phyloP scores from a whole-genome alignment of 2,888 invertebrate genomes.

The Callyntrura guangdongensis region DNA sequence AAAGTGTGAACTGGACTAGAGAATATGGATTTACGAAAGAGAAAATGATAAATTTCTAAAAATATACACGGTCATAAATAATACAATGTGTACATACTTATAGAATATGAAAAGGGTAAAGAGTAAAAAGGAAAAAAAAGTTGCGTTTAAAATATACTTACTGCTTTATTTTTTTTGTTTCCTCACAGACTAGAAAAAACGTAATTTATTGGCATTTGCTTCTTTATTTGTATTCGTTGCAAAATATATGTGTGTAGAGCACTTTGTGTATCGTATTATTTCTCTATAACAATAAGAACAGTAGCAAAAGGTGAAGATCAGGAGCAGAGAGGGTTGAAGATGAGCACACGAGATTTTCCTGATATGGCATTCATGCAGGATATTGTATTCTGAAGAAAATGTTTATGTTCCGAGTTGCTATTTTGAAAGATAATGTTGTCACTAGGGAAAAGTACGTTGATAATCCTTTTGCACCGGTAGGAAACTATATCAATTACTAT shows the following conservation, averaged over 20 bases:
- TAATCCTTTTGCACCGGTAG: background rate
- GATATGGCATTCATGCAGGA: too few relatives aligned
- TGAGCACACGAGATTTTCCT: constrained; percentile 3
- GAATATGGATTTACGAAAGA: background rate
- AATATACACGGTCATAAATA: background rate
- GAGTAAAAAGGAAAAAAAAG: background rate
- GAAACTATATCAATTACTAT: background rate
- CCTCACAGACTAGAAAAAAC: constrained; percentile 7
- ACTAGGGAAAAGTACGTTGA: background rate
- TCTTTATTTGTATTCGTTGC: background rate
- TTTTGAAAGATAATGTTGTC: background rate
- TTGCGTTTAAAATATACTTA: background rate
- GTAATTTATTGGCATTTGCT: background rate
- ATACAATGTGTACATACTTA: too few relatives aligned
- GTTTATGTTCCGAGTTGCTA: background rate
- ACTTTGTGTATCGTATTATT: background rate
- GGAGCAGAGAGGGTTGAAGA: background rate
- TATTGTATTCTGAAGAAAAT: background rate
- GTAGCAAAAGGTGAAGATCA: constrained; percentile 9
- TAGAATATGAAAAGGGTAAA: background rate
- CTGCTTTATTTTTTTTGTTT: constrained; percentile 9
- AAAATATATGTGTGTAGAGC: background rate
- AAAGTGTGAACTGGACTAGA: background rate
- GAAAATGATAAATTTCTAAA: background rate
- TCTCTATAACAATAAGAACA: constrained; percentile 9